Conservation (phyloP, 2,888 invertebrate genomes). For the Orthonychiurus folsomi region DNA sequence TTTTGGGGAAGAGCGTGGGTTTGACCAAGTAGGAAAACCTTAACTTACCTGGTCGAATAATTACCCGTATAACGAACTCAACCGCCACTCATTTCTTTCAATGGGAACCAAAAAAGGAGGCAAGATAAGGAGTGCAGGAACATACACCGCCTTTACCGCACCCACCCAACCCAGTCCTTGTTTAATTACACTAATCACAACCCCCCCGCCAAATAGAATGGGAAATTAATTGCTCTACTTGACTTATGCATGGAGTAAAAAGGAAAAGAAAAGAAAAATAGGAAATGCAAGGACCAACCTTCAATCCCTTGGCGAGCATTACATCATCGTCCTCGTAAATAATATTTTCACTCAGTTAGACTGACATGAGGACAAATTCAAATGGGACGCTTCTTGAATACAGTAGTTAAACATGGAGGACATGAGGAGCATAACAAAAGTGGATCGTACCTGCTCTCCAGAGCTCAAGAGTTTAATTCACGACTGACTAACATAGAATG, state of each 20-base stretch:
- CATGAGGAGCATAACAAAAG: neutral
- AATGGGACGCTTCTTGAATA: neutral
- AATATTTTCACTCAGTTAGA: too few species aligned
- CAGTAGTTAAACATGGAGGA: neutral
- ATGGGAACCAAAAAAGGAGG: neutral
- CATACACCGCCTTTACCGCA: neutral
- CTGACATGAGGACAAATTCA: neutral
- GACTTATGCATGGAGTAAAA: neutral
- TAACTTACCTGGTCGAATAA: neutral
- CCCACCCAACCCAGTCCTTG: neutral
- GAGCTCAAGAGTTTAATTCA: neutral
- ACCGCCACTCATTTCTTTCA: conserved; percentile 1
- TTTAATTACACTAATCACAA: neutral
- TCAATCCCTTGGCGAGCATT: too few species aligned
- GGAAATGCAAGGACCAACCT: too few species aligned
- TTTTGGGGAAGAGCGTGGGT: too few species aligned
- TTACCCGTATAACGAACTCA: conserved; percentile 2
- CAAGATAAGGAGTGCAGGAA: neutral
- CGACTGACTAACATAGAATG: neutral
- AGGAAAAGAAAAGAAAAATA: neutral
- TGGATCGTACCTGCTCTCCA: neutral
- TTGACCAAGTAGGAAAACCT: neutral
- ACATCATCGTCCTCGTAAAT: too few species aligned
- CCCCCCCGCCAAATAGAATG: neutral
- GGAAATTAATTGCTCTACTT: neutral